Conservation (phyloP, 1,140 invertebrate genomes). For the Schmidtea mediterranea region DNA sequence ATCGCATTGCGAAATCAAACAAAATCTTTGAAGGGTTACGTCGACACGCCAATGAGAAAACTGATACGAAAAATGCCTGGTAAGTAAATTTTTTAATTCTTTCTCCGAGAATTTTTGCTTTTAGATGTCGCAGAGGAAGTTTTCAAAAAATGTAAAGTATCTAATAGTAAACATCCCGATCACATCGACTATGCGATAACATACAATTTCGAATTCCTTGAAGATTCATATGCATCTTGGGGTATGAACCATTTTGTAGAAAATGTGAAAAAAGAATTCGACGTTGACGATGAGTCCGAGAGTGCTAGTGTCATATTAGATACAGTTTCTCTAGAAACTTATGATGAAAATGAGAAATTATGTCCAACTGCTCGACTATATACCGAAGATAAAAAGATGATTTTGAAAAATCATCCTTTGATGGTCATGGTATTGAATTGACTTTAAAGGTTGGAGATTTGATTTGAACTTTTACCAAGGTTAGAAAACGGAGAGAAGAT, state of each 20-base stretch:
- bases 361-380: no score
- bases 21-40: slow-evolving; percentile 13
- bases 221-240: slow-evolving; percentile 27
- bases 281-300: no score
- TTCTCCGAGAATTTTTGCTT: no score
- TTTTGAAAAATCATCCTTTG: background rate
- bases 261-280: no score
- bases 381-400: background rate
- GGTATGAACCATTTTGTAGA: no score
- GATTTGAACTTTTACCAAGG: no score
- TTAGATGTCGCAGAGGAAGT: slow-evolving; percentile 30
- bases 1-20: slow-evolving; percentile 24
- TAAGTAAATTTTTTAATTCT: slow-evolving; percentile 12
- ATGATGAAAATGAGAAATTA: no score
- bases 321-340: no score
- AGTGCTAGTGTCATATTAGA: no score
- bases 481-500: slow-evolving; percentile 15
- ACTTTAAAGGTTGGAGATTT: background rate
- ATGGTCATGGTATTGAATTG: background rate
- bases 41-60: slow-evolving; percentile 30
- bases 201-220: slow-evolving; percentile 31
- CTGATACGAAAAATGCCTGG: slow-evolving; percentile 30
- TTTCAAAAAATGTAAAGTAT: slow-evolving; percentile 26
- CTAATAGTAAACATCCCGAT: slow-evolving; percentile 20
- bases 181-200: slow-evolving; percentile 19